These are phyloP conservation scores for Nipponia nippon DNA, from an alignment of 2,113 vertebrate genomes.

Conservation along the genomic window DNA sequence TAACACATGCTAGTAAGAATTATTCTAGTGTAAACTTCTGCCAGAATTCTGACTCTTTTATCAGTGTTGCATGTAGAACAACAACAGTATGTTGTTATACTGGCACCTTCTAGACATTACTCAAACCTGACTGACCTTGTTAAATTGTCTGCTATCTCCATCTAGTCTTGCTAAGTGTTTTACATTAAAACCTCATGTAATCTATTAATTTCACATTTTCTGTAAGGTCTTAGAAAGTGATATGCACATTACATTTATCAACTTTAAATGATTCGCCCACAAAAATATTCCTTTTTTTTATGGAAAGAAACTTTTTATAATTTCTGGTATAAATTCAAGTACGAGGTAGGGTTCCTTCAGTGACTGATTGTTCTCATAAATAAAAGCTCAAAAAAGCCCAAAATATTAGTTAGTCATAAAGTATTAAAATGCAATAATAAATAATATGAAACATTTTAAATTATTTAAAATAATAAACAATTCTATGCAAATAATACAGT, in stretches of 20 bases:
- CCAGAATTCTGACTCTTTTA: neutral
- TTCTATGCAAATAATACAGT: neutral
- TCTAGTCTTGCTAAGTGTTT: neutral
- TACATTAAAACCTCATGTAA: neutral
- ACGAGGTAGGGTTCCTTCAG: neutral
- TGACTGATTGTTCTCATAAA: neutral
- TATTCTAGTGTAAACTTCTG: neutral
- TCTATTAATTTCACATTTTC: neutral
- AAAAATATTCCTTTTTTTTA: neutral
- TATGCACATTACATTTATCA: neutral
- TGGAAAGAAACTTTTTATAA: neutral
- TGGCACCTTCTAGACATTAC: neutral
- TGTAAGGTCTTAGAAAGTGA: neutral
- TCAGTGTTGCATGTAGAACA: neutral
- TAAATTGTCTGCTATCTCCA: neutral
- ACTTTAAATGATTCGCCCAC: neutral
- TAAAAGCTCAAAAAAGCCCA: neutral
- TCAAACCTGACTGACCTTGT: neutral
- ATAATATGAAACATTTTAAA: neutral
- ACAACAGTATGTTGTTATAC: neutral
- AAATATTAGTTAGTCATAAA: neutral
- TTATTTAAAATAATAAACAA: neutral
- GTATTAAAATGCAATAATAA: neutral
- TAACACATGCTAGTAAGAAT: neutral
- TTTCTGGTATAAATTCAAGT: neutral